phyloP scores from a whole-genome alignment of 2,888 invertebrate genomes.

The Drosophila fungiperda region DNA sequence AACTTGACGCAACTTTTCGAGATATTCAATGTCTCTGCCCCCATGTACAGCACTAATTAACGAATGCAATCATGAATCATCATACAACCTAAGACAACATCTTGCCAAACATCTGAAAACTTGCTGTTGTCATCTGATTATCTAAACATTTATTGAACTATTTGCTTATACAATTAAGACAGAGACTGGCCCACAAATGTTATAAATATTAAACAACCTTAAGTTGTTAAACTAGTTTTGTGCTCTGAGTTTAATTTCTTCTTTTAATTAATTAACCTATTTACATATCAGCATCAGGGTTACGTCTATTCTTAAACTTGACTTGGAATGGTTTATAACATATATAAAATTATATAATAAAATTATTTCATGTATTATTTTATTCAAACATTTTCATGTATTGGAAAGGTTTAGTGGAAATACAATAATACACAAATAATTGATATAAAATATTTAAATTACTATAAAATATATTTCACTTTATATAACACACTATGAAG shows the following conservation, averaged over 20 bases:
- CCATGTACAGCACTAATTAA: conserved; percentile 40
- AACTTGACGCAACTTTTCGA: conserved; percentile 29
- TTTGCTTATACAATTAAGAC: not conserved
- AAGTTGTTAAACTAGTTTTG: conserved; percentile 37
- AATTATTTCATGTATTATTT: not conserved
- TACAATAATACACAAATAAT: no score
- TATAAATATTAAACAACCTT: conserved; percentile 14
- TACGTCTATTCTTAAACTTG: not conserved
- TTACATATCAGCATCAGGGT: not conserved
- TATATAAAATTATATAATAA: not conserved
- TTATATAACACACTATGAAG: not conserved
- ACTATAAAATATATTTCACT: not conserved
- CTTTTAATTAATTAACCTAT: conserved; percentile 14
- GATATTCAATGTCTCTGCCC: conserved; percentile 23
- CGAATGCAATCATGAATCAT: conserved; percentile 18
- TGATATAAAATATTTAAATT: not conserved
- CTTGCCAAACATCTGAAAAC: conserved; percentile 9
- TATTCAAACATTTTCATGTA: not conserved
- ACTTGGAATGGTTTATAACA: not conserved
- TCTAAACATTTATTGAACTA: conserved; percentile 20
- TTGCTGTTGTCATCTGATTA: conserved; percentile 21
- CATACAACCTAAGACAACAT: conserved; percentile 8
- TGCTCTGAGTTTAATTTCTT: conserved; percentile 6
- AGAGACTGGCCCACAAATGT: conserved; percentile 9
- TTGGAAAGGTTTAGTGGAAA: not conserved